Conservation (phyloP, 2,888 invertebrate species). For the Apodemia arnacis region DNA sequence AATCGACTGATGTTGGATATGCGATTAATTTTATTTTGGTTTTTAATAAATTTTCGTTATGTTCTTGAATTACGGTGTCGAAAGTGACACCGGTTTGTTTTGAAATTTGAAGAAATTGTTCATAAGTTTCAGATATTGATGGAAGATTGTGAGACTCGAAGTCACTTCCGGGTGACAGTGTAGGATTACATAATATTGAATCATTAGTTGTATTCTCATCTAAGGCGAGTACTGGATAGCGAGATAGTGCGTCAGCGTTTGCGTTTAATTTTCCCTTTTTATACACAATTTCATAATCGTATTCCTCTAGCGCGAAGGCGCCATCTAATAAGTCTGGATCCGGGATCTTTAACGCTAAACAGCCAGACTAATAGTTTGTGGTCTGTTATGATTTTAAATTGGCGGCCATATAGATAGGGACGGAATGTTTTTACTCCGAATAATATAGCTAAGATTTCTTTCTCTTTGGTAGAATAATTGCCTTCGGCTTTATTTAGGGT, state of each 20-base stretch:
- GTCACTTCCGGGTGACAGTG: too few relatives aligned
- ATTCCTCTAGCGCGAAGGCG: conserved; percentile 12
- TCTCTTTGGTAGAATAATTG: too few relatives aligned
- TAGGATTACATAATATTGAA: too few relatives aligned
- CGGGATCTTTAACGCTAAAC: conserved; percentile 19
- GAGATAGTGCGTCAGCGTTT: conserved; percentile 16
- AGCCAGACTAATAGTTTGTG: conserved; percentile 19
- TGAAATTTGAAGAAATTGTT: conserved; percentile 1
- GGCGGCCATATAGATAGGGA: conserved; percentile 8
- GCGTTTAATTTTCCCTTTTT: conserved; percentile 21
- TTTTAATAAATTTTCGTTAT: background rate
- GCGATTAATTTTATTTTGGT: too few relatives aligned
- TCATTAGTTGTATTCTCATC: background rate
- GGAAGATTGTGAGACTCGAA: too few relatives aligned
- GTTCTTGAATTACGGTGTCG: background rate
- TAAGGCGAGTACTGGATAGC: conserved; percentile 16
- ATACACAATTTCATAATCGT: conserved; percentile 14
- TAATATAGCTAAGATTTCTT: too few relatives aligned
- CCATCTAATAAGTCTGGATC: conserved; percentile 13
- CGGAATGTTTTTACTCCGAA: background rate
- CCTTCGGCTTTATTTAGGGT: too few relatives aligned
- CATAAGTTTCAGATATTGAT: too few relatives aligned
- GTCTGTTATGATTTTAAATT: conserved; percentile 15
- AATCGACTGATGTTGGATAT: background rate
- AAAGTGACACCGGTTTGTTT: conserved; percentile 6